Evolutionary conservation across 2,888 invertebrate species (phyloP).

Genomic region (Steinernema scapterisci): DNA sequence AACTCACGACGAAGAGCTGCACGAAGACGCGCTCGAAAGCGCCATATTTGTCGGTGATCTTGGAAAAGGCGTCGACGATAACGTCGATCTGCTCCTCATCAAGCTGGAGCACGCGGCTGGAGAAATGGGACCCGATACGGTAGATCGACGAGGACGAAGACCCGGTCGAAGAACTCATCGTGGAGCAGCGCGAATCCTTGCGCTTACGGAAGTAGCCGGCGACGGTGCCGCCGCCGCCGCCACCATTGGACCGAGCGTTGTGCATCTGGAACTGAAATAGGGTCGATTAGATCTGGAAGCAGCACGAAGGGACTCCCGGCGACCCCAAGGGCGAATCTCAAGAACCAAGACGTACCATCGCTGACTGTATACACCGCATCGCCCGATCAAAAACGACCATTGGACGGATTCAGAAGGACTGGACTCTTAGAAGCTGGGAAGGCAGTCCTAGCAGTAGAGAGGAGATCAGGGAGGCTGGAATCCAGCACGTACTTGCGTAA

Average conservation of each 20-base stretch:
- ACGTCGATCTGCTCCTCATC: constrained; percentile 58
- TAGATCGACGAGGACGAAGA: constrained; percentile 21
- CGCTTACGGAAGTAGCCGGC: constrained; percentile 23
- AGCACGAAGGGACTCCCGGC: background rate
- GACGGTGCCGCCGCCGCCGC: constrained; percentile 1
- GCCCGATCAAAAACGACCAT: constrained; percentile 26
- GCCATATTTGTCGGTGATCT: constrained; percentile 61
- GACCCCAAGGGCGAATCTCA: too few relatives aligned
- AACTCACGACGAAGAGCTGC: constrained; percentile 54
- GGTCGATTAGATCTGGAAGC: background rate
- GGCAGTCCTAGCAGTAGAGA: background rate
- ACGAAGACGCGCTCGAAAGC: constrained; percentile 60
- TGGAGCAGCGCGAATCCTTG: constrained; percentile 24
- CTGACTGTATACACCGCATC: constrained; percentile 26
- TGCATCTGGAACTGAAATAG: constrained; percentile 25
- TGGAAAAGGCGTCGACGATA: constrained; percentile 52
- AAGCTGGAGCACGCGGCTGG: constrained; percentile 56
- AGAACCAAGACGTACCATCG: background rate
- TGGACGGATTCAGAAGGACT: background rate
- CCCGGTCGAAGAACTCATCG: constrained; percentile 14
- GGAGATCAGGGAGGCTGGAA: background rate
- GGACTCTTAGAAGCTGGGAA: background rate
- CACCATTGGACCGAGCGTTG: constrained; percentile 9
- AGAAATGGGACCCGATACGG: constrained; percentile 49
- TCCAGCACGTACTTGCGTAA: background rate